Percentiles rank a stretch among this genome's conserved stretches.
Evolutionary conservation across 92 coral and sea anemone species (phyloP).

Genomic region (Siderastrea siderea): DNA sequence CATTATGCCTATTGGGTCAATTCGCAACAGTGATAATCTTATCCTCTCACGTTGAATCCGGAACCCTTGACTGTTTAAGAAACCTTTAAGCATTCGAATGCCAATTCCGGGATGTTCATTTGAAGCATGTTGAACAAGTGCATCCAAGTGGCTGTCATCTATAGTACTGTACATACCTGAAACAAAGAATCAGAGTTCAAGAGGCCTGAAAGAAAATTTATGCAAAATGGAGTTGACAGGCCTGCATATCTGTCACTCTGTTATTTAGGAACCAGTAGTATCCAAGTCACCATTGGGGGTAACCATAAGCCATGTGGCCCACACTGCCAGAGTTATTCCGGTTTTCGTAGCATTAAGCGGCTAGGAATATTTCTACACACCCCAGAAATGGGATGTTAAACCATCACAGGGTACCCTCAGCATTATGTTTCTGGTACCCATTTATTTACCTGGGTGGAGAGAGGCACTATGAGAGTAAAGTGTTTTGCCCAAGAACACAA

Average conservation of each 20-base stretch:
- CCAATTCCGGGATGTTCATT: constrained; percentile 64
- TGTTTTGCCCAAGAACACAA: too few species aligned
- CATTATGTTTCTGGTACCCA: too few species aligned
- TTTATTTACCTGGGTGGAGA: too few species aligned
- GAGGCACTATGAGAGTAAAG: too few species aligned
- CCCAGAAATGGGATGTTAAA: too few species aligned
- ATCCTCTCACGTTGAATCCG: constrained; percentile 70
- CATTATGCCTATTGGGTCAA: constrained; percentile 71
- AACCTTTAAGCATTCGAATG: constrained; percentile 59
- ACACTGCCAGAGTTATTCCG: too few species aligned
- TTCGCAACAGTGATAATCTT: constrained; percentile 64
- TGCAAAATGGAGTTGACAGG: background rate
- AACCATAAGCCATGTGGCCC: too few species aligned
- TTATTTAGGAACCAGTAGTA: too few species aligned
- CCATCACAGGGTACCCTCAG: too few species aligned
- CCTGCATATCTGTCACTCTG: background rate
- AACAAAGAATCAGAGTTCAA: background rate
- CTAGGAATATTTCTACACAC: too few species aligned
- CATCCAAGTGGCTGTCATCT: constrained; percentile 51
- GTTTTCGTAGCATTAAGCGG: too few species aligned
- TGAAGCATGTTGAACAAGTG: constrained; percentile 11
- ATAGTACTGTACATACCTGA: constrained; percentile 46
- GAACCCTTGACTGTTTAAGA: constrained; percentile 35
- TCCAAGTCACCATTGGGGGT: too few species aligned
- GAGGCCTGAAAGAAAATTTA: background rate